Conservation (phyloP, 2,888 invertebrate species). For the Gisinianus flammeolus region DNA sequence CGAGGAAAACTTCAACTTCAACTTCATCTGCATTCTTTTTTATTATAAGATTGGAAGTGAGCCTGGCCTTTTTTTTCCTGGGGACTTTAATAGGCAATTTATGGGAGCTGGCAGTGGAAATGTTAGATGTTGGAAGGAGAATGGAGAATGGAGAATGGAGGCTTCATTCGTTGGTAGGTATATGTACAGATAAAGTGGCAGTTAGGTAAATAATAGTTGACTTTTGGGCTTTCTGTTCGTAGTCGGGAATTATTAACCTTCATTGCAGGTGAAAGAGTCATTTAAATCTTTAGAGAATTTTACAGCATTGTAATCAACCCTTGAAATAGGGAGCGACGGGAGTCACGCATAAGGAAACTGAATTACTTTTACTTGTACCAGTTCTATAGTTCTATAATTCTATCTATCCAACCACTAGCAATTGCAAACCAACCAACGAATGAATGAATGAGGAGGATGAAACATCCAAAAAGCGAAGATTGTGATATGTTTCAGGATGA, state of each 20-base stretch:
- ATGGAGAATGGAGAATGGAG: not conserved
- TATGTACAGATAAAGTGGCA: constrained; percentile 9
- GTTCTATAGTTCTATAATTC: too few relatives aligned
- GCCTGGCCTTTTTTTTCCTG: not conserved
- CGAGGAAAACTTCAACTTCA: not conserved
- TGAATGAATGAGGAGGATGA: too few relatives aligned
- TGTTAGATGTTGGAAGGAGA: too few relatives aligned
- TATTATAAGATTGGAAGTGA: not conserved
- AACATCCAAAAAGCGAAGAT: too few relatives aligned
- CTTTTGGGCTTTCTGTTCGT: not conserved
- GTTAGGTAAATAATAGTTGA: constrained; percentile 21
- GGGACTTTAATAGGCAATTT: constrained; percentile 32
- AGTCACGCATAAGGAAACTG: too few relatives aligned
- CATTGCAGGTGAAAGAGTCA: constrained; percentile 29
- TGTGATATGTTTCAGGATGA: too few relatives aligned
- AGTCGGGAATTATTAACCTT: not conserved
- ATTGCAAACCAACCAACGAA: too few relatives aligned
- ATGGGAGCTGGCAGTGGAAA: constrained; percentile 1
- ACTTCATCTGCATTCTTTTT: constrained; percentile 2
- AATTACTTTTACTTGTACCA: too few relatives aligned
- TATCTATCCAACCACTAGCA: too few relatives aligned
- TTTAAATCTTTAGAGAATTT: constrained; percentile 24
- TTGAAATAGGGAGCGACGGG: too few relatives aligned
- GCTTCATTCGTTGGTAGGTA: too few relatives aligned
- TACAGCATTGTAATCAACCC: not conserved